phyloP scores from a whole-genome alignment of 2,113 vertebrate species.

The Ammodytes dubius region DNA sequence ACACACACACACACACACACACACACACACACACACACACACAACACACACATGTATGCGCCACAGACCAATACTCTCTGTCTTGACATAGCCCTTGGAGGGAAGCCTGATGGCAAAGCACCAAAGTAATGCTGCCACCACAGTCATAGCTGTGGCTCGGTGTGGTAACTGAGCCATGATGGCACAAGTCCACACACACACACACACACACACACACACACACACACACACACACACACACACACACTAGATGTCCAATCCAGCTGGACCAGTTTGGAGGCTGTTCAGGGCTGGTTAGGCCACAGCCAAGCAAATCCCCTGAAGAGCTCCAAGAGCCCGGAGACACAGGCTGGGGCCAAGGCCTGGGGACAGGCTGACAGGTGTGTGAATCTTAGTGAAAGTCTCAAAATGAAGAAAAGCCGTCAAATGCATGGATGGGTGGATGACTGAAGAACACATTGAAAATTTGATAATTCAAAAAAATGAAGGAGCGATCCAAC shows the following conservation, averaged over 20 bases:
- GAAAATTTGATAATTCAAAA: constrained; percentile 24
- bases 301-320: constrained; percentile 77
- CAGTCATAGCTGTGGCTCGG: constrained; percentile 57
- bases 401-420: constrained; percentile 10
- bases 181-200: constrained; percentile 56
- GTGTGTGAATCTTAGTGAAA: constrained; percentile 42
- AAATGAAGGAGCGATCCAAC: constrained; percentile 33
- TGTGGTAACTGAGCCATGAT: constrained; percentile 66
- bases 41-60: constrained; percentile 19
- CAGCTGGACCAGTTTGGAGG: constrained; percentile 83
- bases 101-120: constrained; percentile 79
- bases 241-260: constrained; percentile 48
- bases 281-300: constrained; percentile 75
- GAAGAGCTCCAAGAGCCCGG: constrained; percentile 63
- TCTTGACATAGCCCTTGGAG: constrained; percentile 78
- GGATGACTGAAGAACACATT: constrained; percentile 35
- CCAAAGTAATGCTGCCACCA: constrained; percentile 75
- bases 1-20: constrained; percentile 55
- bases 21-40: constrained; percentile 28
- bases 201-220: constrained; percentile 46
- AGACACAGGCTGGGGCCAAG: constrained; percentile 62
- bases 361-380: constrained; percentile 63
- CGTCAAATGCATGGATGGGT: constrained; percentile 20
- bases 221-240: constrained; percentile 31
- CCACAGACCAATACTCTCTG: constrained; percentile 58